phyloP scores from a whole-genome alignment of 2,113 vertebrate species.

The Platycercus adscitus region DNA sequence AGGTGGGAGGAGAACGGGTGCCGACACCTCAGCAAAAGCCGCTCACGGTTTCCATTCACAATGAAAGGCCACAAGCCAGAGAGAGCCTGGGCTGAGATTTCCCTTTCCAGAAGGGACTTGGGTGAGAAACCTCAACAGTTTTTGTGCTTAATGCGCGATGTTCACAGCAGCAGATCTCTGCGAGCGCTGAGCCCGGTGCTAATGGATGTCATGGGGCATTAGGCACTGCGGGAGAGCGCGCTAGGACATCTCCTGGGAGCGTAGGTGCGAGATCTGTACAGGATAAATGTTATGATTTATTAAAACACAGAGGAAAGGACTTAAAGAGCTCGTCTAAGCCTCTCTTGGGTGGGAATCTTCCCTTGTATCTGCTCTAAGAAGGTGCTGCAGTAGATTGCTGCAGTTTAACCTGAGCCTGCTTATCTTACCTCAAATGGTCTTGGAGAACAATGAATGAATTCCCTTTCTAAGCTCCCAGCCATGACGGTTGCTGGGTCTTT shows the following conservation, averaged over 20 bases:
- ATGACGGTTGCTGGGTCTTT: rapidly evolving
- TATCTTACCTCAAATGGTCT: neutral
- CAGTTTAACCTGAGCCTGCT: neutral
- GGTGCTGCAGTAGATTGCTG: neutral
- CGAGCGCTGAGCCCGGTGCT: neutral
- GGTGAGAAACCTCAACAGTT: neutral
- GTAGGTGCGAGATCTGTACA: neutral
- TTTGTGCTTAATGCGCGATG: too few species aligned
- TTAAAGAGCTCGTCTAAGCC: neutral
- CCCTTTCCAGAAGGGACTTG: neutral
- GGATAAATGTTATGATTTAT: neutral
- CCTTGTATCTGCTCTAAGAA: neutral
- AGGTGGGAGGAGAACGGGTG: neutral
- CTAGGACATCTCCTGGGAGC: neutral
- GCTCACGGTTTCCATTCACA: neutral
- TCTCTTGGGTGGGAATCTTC: neutral
- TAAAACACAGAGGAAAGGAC: neutral
- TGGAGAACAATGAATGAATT: neutral
- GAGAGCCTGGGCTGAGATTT: neutral
- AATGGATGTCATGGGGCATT: neutral
- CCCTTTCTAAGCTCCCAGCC: neutral
- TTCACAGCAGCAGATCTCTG: neutral
- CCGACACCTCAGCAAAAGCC: neutral
- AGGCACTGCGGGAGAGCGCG: neutral
- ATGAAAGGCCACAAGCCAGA: neutral